Percentiles rank a stretch among this genome's conserved stretches.
These are phyloP conservation scores for Morinoia aosen DNA, from an alignment of 2,888 invertebrate species.

Conservation along the genomic window DNA sequence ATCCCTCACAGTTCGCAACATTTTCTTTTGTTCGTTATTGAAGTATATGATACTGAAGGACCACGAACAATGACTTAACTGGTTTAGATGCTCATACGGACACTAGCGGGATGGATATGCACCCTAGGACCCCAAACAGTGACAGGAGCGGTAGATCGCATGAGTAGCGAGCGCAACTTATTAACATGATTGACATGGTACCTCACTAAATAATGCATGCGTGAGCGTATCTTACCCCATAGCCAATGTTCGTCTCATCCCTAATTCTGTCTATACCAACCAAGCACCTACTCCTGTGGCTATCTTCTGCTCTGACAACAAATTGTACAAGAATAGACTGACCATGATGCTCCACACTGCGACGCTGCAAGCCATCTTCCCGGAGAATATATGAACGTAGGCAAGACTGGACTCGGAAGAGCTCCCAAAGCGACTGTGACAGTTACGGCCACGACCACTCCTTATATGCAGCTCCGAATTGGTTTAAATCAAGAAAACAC, in stretches of 20 bases:
- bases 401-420: neutral
- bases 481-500: neutral
- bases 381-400: neutral
- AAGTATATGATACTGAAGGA: too few relatives aligned
- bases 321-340: neutral
- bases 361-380: neutral
- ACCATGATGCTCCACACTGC: neutral
- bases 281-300: neutral
- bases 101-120: too few relatives aligned
- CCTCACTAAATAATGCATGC: neutral
- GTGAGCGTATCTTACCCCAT: neutral
- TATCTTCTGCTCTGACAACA: neutral
- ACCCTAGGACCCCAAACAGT: too few relatives aligned
- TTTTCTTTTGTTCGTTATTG: too few relatives aligned
- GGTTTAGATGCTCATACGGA: too few relatives aligned
- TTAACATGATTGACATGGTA: too few relatives aligned
- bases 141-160: too few relatives aligned
- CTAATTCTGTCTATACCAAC: neutral
- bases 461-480: neutral
- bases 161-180: too few relatives aligned
- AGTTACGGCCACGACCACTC: neutral
- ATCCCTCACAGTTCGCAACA: too few relatives aligned
- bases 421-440: neutral
- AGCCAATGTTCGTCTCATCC: neutral
- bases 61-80: too few relatives aligned